Evolutionary conservation across 2,888 invertebrate species (phyloP), one percentile per base, ranked within the genome.

Genomic region (Automeris io): DNA sequence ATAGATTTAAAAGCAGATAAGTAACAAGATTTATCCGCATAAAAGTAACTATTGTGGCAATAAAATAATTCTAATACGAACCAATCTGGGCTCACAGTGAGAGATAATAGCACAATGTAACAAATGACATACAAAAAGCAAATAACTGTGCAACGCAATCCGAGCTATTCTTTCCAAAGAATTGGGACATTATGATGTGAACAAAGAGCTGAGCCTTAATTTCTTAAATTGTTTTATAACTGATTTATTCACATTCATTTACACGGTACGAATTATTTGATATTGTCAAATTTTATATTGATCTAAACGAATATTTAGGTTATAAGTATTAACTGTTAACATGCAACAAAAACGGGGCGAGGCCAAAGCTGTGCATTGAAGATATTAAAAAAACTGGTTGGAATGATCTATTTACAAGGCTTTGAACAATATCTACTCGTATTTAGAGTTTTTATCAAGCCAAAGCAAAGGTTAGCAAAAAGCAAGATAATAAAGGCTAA

Each of bases 101-200:
- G 37, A 48, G 37, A 57, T 45, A 50, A 50, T 54, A 45, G 48
- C 40, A 18, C 18, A 34, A 18, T 45, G 42, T 47, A 55, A 64
- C 62, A 67, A 68, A 57, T 51, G 57, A 29, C 45, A 55, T 49
- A 45, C 51, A 63, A 61, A 60, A 66, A 61, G 40, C 37, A 32
- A 13, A 43, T 54, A 54, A 55, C 54, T 57, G 57, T 43, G 47
- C 51, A 54, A 55, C 51, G 57, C 57, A 64, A 59, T 59, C 44
- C 40, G 41, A 46, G 50, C 47, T 45, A 58, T 67, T 61, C 52
- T 58, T 59, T 55, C 47, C 49, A 46, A 44, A 46, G 43, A 57
- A 57, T 58, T 66, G 53, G 51, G 52, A 51, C 56, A 57, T 43
- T 18, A 36, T 45, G 47, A 29, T 42, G 36, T 18, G 38, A 43